Evolutionary conservation across 2,797 vertebrate species (phyloP).

Genomic region (Muraenolepis orangiensis): DNA sequence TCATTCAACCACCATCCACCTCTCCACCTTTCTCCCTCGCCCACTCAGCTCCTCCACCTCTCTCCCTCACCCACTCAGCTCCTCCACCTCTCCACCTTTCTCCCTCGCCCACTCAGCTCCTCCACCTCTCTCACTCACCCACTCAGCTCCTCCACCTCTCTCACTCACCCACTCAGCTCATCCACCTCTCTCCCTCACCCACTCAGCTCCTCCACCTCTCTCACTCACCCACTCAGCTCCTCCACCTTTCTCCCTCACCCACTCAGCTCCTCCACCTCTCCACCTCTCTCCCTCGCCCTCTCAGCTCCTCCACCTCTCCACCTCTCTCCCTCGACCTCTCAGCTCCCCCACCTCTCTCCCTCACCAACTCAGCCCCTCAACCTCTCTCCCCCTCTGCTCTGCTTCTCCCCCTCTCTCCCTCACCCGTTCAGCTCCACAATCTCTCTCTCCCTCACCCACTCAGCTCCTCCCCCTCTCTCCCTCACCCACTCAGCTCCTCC

Average conservation of each 20-base stretch:
- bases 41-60: neutral
- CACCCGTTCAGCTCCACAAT: no score
- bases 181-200: neutral
- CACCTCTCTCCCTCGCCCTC: neutral
- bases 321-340: conserved; percentile 30
- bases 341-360: neutral
- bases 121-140: neutral
- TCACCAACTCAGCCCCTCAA: conserved; percentile 5
- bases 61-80: neutral
- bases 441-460: no score
- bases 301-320: neutral
- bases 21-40: neutral
- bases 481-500: no score
- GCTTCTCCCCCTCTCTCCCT: neutral
- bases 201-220: neutral
- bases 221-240: neutral
- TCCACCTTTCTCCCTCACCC: neutral
- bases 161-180: neutral
- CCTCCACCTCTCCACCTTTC: neutral
- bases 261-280: neutral
- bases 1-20: conserved; percentile 5
- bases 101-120: neutral
- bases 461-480: conserved; percentile 1
- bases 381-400: conserved; percentile 31
- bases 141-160: neutral